Conservation (phyloP, 2,888 invertebrate genomes). For the Hoplodrina ambigua region DNA sequence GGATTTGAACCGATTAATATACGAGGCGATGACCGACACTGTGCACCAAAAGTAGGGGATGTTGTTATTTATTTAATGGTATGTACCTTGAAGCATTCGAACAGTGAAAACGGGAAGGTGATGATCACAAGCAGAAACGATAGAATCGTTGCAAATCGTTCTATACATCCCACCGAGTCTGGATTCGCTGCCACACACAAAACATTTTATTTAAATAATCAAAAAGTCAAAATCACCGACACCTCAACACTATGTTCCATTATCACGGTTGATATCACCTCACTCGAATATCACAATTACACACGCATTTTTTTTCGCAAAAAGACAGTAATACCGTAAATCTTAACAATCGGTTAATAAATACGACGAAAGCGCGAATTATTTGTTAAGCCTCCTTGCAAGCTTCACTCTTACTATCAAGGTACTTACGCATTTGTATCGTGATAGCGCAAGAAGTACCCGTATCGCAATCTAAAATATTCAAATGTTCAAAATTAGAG, state of each 20-base stretch:
- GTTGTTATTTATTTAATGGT: conserved; percentile 30
- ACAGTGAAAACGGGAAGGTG: conserved; percentile 95
- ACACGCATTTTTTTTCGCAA: conserved; percentile 50
- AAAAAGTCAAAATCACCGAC: conserved; percentile 4
- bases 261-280: conserved; percentile 13
- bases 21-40: not conserved
- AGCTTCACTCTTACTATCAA: conserved; percentile 67
- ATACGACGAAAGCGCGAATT: conserved; percentile 67
- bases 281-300: conserved; percentile 34
- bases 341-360: conserved; percentile 60
- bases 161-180: conserved; percentile 93
- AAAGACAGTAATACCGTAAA: conserved; percentile 38
- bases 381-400: conserved; percentile 67
- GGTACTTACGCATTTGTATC: conserved; percentile 89
- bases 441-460: conserved; percentile 89
- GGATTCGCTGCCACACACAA: conserved; percentile 91
- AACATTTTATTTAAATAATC: conserved; percentile 46
- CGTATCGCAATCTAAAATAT: conserved; percentile 89
- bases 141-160: conserved; percentile 93
- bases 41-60: conserved; percentile 2
- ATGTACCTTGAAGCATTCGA: conserved; percentile 95
- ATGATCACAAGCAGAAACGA: conserved; percentile 93
- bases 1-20: conserved; percentile 7
- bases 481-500: conserved; percentile 78
- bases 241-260: conserved; percentile 23